Evolutionary conservation across 1,140 invertebrate genomes (phyloP), one percentile per base, ranked within the genome.

Genomic region (Sesamia nonagrioides): DNA sequence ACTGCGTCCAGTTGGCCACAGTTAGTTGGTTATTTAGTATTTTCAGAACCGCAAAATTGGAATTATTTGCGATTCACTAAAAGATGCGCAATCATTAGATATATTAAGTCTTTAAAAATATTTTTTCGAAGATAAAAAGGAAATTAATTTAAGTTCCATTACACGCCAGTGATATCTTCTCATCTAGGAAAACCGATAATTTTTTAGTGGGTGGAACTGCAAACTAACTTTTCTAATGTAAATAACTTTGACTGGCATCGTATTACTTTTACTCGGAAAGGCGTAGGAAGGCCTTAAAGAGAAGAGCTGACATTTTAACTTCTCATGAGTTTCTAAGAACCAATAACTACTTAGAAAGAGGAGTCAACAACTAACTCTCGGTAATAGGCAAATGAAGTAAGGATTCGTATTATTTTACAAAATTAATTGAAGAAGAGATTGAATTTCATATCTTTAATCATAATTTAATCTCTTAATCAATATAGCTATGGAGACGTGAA

Each of bases 361-460:
- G n/a, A n/a, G 27, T 27, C 3, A 40, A 7, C 4, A n/a, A 50
- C 50, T 52, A 52, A 52, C 50, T 52, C 1, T 27, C 1, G 27
- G 50, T 52, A 52, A 52, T 52, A 45, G 11, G 13, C 5, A 50
- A n/a, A 50, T n/a, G 15, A n/a, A 50, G 13, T 50, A n/a, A 50
- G n/a, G 48, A 3, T 50, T 50, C 50, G 50, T 52, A 18, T 52
- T 52, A 52, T 52, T 52, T 52, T 52, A n/a, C 50, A 50, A n/a
- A 4, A 17, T 54, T n/a, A 3, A 18, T 6, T 52, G 27, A 27
- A 27, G 27, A 27, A 27, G 27, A 3, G 27, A 27, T 27, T 27
- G 27, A 27, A 1, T 27, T 27, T 27, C 27, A 27, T 27, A 1
- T 27, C 27, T 27, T 27, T 27, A 27, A 27, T n/a, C n/a, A n/a